Base-by-base conservation (phyloP, 2,888 invertebrate species). In the Megaustenia siamemsis region DNA sequence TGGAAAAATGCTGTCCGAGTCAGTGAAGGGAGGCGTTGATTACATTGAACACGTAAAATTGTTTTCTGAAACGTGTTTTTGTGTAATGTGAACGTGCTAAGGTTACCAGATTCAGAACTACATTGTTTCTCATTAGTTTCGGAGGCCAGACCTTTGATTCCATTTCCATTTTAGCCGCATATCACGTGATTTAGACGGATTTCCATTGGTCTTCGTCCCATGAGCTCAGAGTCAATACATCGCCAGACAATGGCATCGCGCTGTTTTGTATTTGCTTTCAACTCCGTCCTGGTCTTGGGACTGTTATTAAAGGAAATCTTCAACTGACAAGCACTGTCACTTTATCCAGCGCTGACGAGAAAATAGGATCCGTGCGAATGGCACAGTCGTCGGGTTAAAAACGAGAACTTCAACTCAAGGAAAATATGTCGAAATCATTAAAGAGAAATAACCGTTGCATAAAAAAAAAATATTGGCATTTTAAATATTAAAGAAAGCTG, bases 301-400 rank as follows among this genome's bases (percentile, higher is more conserved):
- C 76, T 53, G 38, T 76, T 76, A 76, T 76, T 56, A 49, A 12
- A 53, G 53, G 76, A 53, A 76, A 49, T 49, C 32, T 38, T 76
- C 76, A 53, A n/a, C 76, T 56, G 35, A 49, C 56, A 53, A 49
- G 69, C 1, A 18, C 32, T 76, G 76, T 76, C 76, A 49, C 76
- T 56, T 53, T 76, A 40, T 63, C 63, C 63, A 15, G 63, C 32
- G 4, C 18, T 28, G 40, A n/a, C 28, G 66, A 63, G 63, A 66
- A 78, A 78, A 63, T 60, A n/a, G 78, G 78, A 78, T 63, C 63
- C 43, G 78, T 78, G 78, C 32, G 63, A 78, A 78, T n/a, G n/a
- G 18, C 24, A n/a, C 63, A 78, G 38, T 3, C n/a, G 78, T 40
- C n/a, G 28, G 78, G 38, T 60, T 60, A 66, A 78, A 32, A 63